Evolutionary conservation across 2,888 invertebrate genomes (phyloP).

Genomic region (Eledone cirrhosa): DNA sequence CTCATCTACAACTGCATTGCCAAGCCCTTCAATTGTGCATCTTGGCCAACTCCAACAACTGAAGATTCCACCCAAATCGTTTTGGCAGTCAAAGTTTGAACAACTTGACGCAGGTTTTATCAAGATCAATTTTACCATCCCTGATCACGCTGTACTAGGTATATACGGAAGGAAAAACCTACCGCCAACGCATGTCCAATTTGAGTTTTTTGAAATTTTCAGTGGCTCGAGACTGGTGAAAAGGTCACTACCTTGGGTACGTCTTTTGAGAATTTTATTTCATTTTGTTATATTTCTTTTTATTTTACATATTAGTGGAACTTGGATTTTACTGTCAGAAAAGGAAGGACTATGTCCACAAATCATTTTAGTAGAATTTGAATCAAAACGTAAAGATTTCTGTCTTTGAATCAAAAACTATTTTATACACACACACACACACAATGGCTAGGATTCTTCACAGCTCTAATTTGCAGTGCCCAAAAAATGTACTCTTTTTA

Average conservation of each 20-base stretch:
- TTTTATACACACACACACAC: no score
- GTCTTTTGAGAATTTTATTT: background rate
- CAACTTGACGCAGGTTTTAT: constrained; percentile 93
- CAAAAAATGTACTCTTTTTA: no score
- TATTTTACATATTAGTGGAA: background rate
- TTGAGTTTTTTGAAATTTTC: constrained; percentile 92
- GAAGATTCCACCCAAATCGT: constrained; percentile 91
- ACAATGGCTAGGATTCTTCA: no score
- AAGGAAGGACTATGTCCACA: no score
- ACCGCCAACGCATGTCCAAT: constrained; percentile 93
- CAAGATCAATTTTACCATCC: constrained; percentile 86
- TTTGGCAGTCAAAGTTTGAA: constrained; percentile 97
- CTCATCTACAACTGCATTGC: constrained; percentile 30
- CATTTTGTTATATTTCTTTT: background rate
- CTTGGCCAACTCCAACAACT: constrained; percentile 87
- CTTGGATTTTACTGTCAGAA: no score
- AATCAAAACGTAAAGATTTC: no score
- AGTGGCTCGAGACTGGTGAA: constrained; percentile 66
- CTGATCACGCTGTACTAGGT: constrained; percentile 73
- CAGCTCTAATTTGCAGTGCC: no score
- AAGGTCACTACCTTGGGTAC: constrained; percentile 31
- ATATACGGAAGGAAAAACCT: constrained; percentile 94
- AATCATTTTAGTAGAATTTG: no score
- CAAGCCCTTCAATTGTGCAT: constrained; percentile 62
- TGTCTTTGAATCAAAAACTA: no score